These are phyloP conservation scores for Acanthisitta chloris DNA, from an alignment of 2,113 vertebrate species.

Conservation along the genomic window DNA sequence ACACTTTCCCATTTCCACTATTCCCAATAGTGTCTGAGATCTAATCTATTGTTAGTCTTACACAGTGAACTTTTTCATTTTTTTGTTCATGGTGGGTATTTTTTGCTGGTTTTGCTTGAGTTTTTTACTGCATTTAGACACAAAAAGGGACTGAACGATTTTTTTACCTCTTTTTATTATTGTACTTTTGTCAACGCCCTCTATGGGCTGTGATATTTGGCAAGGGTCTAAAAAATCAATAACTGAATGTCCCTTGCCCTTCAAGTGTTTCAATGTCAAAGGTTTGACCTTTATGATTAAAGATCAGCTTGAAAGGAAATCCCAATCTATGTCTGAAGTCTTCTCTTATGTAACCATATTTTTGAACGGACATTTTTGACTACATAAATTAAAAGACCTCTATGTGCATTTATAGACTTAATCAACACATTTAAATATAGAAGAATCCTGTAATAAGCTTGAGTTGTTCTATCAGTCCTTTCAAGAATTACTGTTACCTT, in stretches of 20 bases:
- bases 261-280: slow-evolving; percentile 14
- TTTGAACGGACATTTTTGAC: not conserved
- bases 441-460: not conserved
- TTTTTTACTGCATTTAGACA: not conserved
- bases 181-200: not conserved
- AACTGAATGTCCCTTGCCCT: slow-evolving; percentile 18
- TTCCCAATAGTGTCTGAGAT: not conserved
- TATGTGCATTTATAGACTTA: not conserved
- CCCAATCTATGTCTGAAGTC: not conserved
- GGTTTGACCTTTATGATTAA: slow-evolving; percentile 44
- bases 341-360: not conserved
- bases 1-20: not conserved
- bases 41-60: not conserved
- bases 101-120: not conserved
- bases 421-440: not conserved
- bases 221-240: slow-evolving; percentile 34
- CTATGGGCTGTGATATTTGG: not conserved
- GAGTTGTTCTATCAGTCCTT: not conserved
- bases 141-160: not conserved
- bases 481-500: not conserved
- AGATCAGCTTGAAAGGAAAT: slow-evolving; percentile 29
- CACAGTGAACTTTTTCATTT: not conserved
- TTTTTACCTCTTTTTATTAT: not conserved
- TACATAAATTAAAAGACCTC: not conserved
- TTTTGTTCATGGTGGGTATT: not conserved